phyloP scores from a whole-genome alignment of 2,888 invertebrate genomes.

The Subacronicta megacephala region DNA sequence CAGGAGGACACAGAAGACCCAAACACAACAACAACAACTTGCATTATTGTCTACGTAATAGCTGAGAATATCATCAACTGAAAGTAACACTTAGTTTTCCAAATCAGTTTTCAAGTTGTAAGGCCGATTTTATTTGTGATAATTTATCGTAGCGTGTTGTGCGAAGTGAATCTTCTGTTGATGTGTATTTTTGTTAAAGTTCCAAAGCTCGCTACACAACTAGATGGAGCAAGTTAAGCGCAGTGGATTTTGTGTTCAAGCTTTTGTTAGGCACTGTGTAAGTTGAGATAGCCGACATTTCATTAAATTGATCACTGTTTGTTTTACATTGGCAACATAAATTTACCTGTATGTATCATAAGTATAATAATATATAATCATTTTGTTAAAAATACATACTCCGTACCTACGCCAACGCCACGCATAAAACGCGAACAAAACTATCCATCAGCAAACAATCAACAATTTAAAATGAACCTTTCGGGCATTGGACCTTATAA shows the following conservation, averaged over 20 bases:
- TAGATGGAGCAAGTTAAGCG: constrained; percentile 36
- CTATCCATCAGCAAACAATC: too few relatives aligned
- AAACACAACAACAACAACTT: background rate
- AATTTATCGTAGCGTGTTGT: background rate
- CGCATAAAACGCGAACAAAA: too few relatives aligned
- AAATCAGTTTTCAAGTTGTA: background rate
- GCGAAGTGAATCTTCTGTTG: constrained; percentile 11
- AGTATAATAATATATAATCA: too few relatives aligned
- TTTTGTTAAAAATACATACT: too few relatives aligned
- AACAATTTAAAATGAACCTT: too few relatives aligned
- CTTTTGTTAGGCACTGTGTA: constrained; percentile 11
- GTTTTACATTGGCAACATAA: too few relatives aligned
- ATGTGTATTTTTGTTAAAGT: background rate
- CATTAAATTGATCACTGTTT: background rate
- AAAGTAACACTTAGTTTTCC: background rate
- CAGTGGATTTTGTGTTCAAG: constrained; percentile 23
- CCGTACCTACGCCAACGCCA: too few relatives aligned
- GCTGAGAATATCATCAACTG: background rate
- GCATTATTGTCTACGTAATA: background rate
- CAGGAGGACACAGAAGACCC: constrained; percentile 2
- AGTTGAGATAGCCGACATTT: background rate
- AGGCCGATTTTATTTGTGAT: background rate
- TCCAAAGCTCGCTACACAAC: constrained; percentile 16
- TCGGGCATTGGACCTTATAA: too few relatives aligned
- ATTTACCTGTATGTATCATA: too few relatives aligned